Percentiles rank a stretch among this genome's conserved stretches.
Conservation (phyloP, 2,888 invertebrate species). For the Acanthosepion pharaonis region DNA sequence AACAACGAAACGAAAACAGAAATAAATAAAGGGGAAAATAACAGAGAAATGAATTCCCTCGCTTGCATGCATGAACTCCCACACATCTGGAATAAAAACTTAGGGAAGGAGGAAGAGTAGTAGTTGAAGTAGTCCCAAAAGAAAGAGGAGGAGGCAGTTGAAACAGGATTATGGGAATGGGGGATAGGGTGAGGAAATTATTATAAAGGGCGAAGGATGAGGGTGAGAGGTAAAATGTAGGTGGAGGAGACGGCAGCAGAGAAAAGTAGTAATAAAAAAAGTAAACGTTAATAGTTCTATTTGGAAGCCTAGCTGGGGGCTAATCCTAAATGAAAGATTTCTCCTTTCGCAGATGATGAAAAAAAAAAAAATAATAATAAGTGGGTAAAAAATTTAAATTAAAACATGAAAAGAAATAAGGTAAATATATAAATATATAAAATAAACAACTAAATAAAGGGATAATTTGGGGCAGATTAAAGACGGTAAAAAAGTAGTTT, state of each 20-base stretch:
- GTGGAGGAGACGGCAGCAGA: neutral
- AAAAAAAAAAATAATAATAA: neutral
- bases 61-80: neutral
- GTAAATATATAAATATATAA: neutral
- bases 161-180: neutral
- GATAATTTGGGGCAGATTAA: neutral
- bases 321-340: constrained; percentile 13
- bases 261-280: neutral
- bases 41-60: neutral
- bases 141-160: neutral
- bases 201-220: neutral
- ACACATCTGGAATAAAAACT: neutral
- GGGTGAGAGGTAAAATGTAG: neutral
- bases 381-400: neutral
- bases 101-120: neutral
- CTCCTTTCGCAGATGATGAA: neutral
- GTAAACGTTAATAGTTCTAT: neutral
- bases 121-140: neutral
- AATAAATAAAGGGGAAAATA: neutral
- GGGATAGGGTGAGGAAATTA: neutral
- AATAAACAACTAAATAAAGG: neutral
- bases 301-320: neutral
- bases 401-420: neutral
- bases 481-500: neutral
- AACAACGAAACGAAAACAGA: neutral